These are phyloP conservation scores for Coptodon rendalli DNA, from an alignment of 2,113 vertebrate genomes.

Conservation along the genomic window DNA sequence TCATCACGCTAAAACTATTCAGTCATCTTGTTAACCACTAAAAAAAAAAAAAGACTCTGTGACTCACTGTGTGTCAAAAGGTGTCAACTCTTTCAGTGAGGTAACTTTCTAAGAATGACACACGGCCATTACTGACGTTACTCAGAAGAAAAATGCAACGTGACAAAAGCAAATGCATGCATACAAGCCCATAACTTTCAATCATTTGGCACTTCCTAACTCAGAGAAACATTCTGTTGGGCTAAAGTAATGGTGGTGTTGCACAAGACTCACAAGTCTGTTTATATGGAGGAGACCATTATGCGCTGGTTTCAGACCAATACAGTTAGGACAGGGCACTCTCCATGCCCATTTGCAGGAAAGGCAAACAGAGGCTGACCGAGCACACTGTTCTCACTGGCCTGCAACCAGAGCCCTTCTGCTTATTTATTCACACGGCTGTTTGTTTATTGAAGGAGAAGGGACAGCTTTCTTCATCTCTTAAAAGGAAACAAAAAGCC, in stretches of 20 bases:
- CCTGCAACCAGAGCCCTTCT: constrained; percentile 47
- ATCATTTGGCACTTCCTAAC: background rate
- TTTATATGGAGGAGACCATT: constrained; percentile 25
- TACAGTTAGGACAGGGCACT: constrained; percentile 7
- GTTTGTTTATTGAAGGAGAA: constrained; percentile 69
- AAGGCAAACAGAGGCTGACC: constrained; percentile 53
- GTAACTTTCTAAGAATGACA: constrained; percentile 14
- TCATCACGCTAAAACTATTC: constrained; percentile 56
- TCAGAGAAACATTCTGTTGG: background rate
- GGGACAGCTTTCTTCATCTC: constrained; percentile 57
- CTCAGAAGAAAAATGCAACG: constrained; percentile 4
- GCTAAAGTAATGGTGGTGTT: background rate
- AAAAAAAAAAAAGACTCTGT: background rate
- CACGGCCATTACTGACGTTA: background rate
- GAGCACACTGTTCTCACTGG: constrained; percentile 41
- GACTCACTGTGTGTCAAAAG: constrained; percentile 20
- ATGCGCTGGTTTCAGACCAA: constrained; percentile 23
- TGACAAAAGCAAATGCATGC: constrained; percentile 10
- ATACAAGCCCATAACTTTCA: background rate
- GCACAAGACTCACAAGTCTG: constrained; percentile 3
- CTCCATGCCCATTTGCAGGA: constrained; percentile 18
- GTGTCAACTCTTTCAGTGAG: constrained; percentile 5
- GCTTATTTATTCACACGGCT: constrained; percentile 67
- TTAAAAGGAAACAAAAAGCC: constrained; percentile 49
- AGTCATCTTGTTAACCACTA: constrained; percentile 24